These are phyloP conservation scores for Corythornis cristatus DNA, from an alignment of 2,113 vertebrate genomes.

Conservation along the genomic window DNA sequence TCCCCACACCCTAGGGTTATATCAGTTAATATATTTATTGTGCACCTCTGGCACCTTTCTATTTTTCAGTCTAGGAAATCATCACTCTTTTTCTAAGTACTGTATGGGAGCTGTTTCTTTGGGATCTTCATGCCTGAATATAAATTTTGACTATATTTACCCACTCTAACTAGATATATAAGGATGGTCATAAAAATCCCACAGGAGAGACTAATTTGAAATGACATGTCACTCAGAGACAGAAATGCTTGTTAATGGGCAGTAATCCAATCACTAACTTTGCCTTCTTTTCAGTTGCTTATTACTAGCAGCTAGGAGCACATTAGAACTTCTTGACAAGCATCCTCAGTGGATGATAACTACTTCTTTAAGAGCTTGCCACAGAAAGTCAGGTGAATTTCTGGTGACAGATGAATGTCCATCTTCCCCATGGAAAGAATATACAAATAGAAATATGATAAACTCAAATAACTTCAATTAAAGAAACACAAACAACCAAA, in stretches of 20 bases:
- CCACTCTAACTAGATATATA: background rate
- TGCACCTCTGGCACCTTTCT: background rate
- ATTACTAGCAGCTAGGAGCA: background rate
- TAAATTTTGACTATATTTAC: background rate
- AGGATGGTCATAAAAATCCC: background rate
- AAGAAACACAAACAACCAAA: background rate
- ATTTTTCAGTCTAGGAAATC: background rate
- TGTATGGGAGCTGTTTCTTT: background rate
- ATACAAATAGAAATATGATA: background rate
- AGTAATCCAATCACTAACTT: background rate
- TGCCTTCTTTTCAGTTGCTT: background rate
- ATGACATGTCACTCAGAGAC: background rate
- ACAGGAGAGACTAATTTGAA: background rate
- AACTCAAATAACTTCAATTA: background rate
- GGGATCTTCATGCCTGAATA: background rate
- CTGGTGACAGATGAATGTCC: background rate
- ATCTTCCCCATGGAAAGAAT: background rate
- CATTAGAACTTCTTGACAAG: background rate
- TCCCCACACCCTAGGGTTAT: background rate
- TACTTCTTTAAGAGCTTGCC: background rate
- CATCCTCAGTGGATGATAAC: background rate
- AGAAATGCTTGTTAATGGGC: background rate
- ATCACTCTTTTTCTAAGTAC: background rate
- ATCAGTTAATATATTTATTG: background rate
- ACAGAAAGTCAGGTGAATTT: background rate